These are phyloP conservation scores for Helostoma temminkii DNA, from an alignment of 2,797 vertebrate species.

Conservation along the genomic window DNA sequence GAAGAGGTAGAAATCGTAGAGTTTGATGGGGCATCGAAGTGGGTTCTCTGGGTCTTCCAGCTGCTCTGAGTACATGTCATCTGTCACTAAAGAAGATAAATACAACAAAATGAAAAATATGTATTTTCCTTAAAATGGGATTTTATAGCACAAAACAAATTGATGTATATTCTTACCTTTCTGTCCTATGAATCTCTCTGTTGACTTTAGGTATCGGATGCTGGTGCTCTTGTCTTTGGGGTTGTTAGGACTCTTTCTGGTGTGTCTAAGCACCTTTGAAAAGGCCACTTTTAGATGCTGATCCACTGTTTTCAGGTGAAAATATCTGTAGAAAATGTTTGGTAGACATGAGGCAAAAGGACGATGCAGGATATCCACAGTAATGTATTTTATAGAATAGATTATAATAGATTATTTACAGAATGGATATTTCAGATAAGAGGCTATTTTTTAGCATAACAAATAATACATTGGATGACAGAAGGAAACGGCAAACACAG, in stretches of 20 bases:
- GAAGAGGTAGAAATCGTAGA: constrained; percentile 99
- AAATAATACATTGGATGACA: not conserved
- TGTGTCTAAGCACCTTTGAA: constrained; percentile 96
- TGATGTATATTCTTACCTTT: constrained; percentile 85
- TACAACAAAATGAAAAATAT: not conserved
- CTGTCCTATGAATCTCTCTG: constrained; percentile 93
- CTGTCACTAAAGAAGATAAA: constrained; percentile 88
- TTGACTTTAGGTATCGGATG: constrained; percentile 94
- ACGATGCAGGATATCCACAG: not conserved
- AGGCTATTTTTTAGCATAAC: no score
- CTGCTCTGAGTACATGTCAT: constrained; percentile 98
- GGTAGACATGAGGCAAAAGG: not conserved
- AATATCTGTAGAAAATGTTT: constrained; percentile 85
- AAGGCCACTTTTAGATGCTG: constrained; percentile 98
- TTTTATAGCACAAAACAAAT: not conserved
- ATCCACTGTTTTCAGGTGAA: constrained; percentile 94
- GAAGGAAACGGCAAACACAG: not conserved
- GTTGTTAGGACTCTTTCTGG: constrained; percentile 96
- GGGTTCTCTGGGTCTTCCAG: constrained; percentile 96
- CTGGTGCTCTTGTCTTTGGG: constrained; percentile 99
- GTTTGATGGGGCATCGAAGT: constrained; percentile 96
- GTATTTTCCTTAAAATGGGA: not conserved
- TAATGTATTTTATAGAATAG: not conserved
- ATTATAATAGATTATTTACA: not conserved
- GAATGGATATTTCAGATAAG: no score